phyloP scores from a whole-genome alignment of 2,888 invertebrate genomes.

The Patella caerulea region DNA sequence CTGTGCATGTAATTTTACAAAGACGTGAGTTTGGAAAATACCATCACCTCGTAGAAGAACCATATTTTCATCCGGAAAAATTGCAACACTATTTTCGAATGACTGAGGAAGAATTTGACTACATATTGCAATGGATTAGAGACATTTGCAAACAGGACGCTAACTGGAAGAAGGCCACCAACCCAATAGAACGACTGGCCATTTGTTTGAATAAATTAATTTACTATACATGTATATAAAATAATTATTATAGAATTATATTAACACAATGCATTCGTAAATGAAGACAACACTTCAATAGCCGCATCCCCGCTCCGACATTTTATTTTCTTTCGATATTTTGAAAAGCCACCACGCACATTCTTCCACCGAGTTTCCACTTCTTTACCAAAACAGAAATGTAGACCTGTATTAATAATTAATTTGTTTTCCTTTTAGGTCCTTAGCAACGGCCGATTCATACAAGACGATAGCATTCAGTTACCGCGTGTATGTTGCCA shows the following conservation, averaged over 20 bases:
- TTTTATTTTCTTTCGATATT: not conserved
- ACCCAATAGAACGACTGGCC: not conserved
- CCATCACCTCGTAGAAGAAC: not conserved
- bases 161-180: not conserved
- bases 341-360: not conserved
- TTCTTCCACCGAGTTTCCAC: no score
- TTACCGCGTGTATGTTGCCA: conserved; percentile 8
- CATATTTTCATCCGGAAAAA: not conserved
- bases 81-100: not conserved
- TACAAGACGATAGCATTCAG: conserved; percentile 19
- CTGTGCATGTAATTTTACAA: not conserved
- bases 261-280: no score
- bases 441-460: conserved; percentile 17
- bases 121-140: not conserved
- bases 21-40: not conserved
- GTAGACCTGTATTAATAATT: no score
- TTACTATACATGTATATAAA: not conserved
- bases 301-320: not conserved
- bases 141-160: not conserved
- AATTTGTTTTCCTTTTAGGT: conserved; percentile 10
- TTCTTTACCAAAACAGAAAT: no score
- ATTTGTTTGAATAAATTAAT: not conserved
- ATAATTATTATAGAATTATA: not conserved
- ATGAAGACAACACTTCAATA: not conserved
- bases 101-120: not conserved